These are phyloP conservation scores for Diglossa cyanea DNA, from an alignment of 2,797 vertebrate genomes.

Conservation along the genomic window DNA sequence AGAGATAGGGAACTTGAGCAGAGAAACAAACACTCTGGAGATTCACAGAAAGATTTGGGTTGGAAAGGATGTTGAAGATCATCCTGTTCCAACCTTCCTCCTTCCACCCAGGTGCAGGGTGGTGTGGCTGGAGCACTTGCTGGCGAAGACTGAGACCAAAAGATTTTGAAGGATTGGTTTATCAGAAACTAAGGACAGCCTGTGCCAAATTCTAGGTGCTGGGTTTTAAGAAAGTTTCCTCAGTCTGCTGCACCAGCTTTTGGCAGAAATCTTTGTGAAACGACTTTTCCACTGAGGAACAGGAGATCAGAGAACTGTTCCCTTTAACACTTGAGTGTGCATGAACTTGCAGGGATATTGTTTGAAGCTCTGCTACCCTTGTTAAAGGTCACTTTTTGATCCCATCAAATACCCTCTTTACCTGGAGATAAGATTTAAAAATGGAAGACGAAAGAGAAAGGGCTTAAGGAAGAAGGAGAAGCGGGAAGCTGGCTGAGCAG, in stretches of 20 bases:
- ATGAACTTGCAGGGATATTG: background rate
- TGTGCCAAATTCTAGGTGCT: background rate
- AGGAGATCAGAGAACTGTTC: constrained; percentile 37
- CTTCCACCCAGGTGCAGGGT: background rate
- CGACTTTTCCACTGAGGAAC: constrained; percentile 5
- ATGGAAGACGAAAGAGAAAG: constrained; percentile 58
- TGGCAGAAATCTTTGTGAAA: constrained; percentile 26
- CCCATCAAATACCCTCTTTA: constrained; percentile 27
- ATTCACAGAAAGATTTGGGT: background rate
- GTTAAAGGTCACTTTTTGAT: constrained; percentile 60
- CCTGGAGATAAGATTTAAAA: constrained; percentile 55
- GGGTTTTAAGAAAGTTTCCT: constrained; percentile 12
- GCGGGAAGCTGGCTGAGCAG: background rate
- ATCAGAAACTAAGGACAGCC: background rate
- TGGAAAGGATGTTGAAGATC: background rate
- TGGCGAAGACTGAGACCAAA: background rate
- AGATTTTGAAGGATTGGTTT: background rate
- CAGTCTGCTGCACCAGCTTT: background rate
- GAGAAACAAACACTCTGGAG: background rate
- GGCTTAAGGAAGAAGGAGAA: constrained; percentile 32
- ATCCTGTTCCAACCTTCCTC: background rate
- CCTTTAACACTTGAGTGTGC: background rate
- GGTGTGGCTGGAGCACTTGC: background rate
- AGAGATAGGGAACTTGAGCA: background rate
- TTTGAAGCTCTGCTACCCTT: constrained; percentile 50